Base-by-base conservation (phyloP, 1,140 invertebrate species). In the Saccostrea glomerata region DNA sequence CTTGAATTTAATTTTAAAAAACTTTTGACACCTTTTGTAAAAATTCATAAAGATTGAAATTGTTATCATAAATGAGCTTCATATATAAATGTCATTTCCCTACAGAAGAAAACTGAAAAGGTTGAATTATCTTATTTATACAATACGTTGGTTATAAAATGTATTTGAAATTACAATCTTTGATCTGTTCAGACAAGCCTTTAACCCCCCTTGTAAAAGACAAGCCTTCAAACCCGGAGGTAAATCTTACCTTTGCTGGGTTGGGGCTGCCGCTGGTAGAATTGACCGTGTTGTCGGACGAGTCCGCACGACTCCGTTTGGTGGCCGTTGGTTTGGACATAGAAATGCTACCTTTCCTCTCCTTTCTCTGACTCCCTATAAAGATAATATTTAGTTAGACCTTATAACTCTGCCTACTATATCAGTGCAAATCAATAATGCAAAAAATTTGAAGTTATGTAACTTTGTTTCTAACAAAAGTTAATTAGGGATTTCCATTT, bases 311-410 rank as follows among this genome's bases (percentile, higher is more conserved):
- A 85, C 90, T 92, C 30, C 92, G 86, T 88, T 92, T 93, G 70
- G 17, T 85, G 66, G 84, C 73, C 66, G 25, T 58, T 86, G 82
- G 82, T 12, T 36, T 83, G 84, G 84, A 85, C 60, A 73, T 84
- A 66, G 77, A 83, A 56, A 63, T 88, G 88, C 90, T 92, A 86
- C 84, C 91, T 83, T 92, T 94, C 77, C 92, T 92, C 86, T 93
- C 93, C 87, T 93, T 93, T 63, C 92, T 89, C 58, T 93, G 92
- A 86, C 91, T 93, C 63, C 92, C 92, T 93, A 88, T 66, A 90
- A 90, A 36, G 54, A 77, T 11, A 36, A 77, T 15, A 30, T 30
- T 25, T 36, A 30, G 58, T 36, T 77, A 36, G 30, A 36, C 2
- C 30, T 3, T 9, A 30, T 30, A 30, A 77, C 23, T 30, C 70